Evolutionary conservation across 2,113 vertebrate species (phyloP).

Genomic region (Antechinus stuartii): DNA sequence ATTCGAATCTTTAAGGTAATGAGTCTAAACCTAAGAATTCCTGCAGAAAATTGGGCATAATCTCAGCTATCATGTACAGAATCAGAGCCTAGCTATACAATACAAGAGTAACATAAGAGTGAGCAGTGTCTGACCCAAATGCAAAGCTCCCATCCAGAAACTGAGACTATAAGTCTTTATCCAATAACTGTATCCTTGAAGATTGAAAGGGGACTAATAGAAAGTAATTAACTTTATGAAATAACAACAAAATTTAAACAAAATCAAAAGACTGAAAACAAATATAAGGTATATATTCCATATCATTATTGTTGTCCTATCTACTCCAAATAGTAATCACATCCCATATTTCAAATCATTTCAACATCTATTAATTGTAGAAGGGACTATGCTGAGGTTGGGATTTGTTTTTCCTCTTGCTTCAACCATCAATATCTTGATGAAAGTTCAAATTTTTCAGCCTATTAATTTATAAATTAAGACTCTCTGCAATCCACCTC

Average conservation of each 20-base stretch:
- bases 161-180: background rate
- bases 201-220: slow-evolving; percentile 21
- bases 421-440: background rate
- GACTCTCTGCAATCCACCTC: background rate
- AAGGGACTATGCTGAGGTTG: background rate
- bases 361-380: background rate
- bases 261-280: slow-evolving; percentile 5
- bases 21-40: background rate
- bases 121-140: background rate
- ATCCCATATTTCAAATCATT: slow-evolving; percentile 7
- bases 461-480: background rate
- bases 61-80: background rate
- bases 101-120: background rate
- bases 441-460: background rate
- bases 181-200: background rate
- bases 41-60: background rate
- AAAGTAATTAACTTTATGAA: background rate
- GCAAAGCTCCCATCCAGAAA: background rate
- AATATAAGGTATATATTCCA: background rate
- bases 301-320: background rate
- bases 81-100: background rate
- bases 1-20: background rate
- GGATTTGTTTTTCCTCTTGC: background rate
- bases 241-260: slow-evolving; percentile 15
- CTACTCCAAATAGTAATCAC: slow-evolving; percentile 26